Base-by-base conservation (phyloP, 2,888 invertebrate genomes). In the Mythimna albipuncta region DNA sequence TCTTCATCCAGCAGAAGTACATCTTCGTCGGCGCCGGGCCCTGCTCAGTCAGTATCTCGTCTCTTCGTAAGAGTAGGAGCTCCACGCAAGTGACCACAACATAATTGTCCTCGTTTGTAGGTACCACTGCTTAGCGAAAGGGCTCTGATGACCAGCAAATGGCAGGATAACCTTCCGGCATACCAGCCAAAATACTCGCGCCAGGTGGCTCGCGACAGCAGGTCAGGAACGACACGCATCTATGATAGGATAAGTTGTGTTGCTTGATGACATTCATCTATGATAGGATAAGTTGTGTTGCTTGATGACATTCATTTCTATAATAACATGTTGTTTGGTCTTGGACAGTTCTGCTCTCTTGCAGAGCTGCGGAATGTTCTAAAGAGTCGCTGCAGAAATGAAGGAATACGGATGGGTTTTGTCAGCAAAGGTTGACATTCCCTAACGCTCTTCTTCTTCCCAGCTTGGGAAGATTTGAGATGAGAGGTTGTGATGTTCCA, bases 1-100 rank as follows among this genome's bases (percentile, higher is more conserved):
- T 89, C 38, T 66, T 92, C 38, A 71, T 90, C 41, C 84, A 87
- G 52, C 89, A 89, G 69, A 86, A 44, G 5, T 75, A 82, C 54
- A 77, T 72, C 64, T 77, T 82, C 19, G 69, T 82, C 61, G 26
- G 61, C 44, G 87, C 89, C 16, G 84, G 82, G 44, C 77, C 88
- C 7, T 75, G 73, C 54, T 81, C 86, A 68, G 91, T 91, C 67
- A 67, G 87, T 84, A 64, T 9, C 44, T 10, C 19, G 13, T 13
- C 32, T 26, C n/a, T 6, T 16, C 44, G 9, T 58, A 44, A 11
- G 19, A 19, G 16, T 26, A 21, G 50, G 16, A 52, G 38, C 55
- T 32, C 41, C 13, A 47, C 13, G 54, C 65, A 13, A 21, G 38
- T 64, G 58, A 47, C 63, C 58, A 41, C 54, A 58, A 50, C 54